Evolutionary conservation across 2,797 vertebrate species (phyloP), one percentile per base, ranked within the genome.

Genomic region (Alexandromys oeconomus): DNA sequence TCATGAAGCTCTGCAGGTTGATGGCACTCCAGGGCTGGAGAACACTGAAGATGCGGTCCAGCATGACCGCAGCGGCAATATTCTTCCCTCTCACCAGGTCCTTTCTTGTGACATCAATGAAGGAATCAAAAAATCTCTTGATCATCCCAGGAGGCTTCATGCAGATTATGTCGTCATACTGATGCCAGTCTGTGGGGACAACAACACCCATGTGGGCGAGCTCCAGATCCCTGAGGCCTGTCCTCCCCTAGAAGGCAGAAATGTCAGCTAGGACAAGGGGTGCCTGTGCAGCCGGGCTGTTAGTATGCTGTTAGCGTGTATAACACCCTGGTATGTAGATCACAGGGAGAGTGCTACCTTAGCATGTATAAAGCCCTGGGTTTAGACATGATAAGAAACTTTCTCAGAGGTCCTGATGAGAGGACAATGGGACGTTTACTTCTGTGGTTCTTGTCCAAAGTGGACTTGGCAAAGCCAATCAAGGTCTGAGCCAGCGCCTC

Each of bases 161-260:
- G n/a, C 99, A 99, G 34, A 99, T 98, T 0, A 99, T 99, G 91
- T 99, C 99, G 13, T 99, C 99, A 2, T 99, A 99, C 63, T 99
- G 99, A 97, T 99, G 99, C 99, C 99, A 99, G 54, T 99, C 99
- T 97, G 97, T 46, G 14, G 51, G 21, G 7, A 94, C n/a, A 79
- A 71, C 1, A 69, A 61, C 92, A 21, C 9, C 0, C 12, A 8
- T 3, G 34, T 21, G 14, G 59, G 14, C 13, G 31, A n/a, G 8
- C 34, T 51, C 43, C 37, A 71, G 29, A 77, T 23, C 37, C 21
- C 59, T 5, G 17, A 65, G n/a, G 23, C 15, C 48, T 2, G 17
- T 25, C 9, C 19, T 5, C 19, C 1, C 9, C 43, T 12, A 6
- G 48, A 31, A 40, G 25, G 23, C 10, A 37, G 54, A 78, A 12